Base-by-base conservation (phyloP, 2,797 vertebrate species). In the Ibycter americanus region DNA sequence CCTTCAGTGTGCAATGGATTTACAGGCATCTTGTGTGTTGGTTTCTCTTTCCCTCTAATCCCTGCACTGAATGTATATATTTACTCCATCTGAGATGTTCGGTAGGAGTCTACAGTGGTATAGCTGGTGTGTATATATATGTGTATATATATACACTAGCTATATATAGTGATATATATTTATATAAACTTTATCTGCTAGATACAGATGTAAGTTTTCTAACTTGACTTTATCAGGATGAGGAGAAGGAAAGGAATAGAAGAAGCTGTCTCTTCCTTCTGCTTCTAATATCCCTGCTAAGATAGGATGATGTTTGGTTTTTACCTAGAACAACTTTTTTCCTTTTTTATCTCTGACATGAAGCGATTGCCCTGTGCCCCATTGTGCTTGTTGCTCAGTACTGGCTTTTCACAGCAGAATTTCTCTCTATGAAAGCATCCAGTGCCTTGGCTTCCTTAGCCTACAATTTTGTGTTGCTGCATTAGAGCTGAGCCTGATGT, bases 21-120 rank as follows among this genome's bases (percentile, higher is more conserved):
- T 81, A 74, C 5, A 15, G 3, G 11, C 0, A 0, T 34, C 38
- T 58, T 2, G 1, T 13, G 46, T 34, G 82, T 47, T 65, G 13
- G 7, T 49, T 87, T 88, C 55, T 32, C n/a, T 63, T 73, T 67
- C 7, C 26, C 59, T 87, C 47, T 79, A 38, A 89, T 52, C n/a
- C 11, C n/a, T 79, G 31, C 31, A 25, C 26, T 46, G 32, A 73
- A 47, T 1, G 11, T 32, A 40, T 10, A 31, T 7, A n/a, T 52
- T 91, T 71, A 65, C 19, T 78, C 34, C 46, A n/a, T 15, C 34
- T 13, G 61, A 95, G 51, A 34, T 78, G 32, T 51, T 73, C 1
- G 3, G 16, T 68, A 40, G 34, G 55, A 76, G 27, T 66, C 42
- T 63, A 34, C 67, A 92, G 38, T 29, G 11, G 27, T 31, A 66